Conservation (phyloP, 2,797 vertebrate genomes). For the Coluber constrictor region DNA sequence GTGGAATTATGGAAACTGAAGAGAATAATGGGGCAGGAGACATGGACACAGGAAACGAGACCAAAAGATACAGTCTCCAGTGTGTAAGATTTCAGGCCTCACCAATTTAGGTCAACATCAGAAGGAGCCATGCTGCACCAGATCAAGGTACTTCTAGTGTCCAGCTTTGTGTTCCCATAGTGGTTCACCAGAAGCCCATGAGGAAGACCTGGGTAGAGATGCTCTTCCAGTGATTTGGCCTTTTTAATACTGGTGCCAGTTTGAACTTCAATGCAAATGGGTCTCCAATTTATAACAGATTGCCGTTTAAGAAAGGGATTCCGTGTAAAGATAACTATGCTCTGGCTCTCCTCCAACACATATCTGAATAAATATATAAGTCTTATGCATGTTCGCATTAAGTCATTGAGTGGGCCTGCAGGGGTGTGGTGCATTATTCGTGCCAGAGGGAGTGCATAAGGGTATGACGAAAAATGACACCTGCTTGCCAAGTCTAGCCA, state of each 20-base stretch:
- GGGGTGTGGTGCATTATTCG: conserved; percentile 3
- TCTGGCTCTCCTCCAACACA: background rate
- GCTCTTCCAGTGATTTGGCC: background rate
- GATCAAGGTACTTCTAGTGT: background rate
- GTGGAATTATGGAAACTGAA: background rate
- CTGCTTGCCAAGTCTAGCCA: conserved; percentile 18
- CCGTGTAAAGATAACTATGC: background rate
- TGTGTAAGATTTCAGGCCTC: background rate
- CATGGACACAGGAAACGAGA: background rate
- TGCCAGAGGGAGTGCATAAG: conserved; percentile 16
- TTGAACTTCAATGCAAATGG: background rate
- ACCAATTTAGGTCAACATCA: background rate
- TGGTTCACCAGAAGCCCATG: background rate
- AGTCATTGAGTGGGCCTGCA: conserved; percentile 3
- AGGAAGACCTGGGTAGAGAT: background rate
- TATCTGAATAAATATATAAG: background rate
- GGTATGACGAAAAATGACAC: background rate
- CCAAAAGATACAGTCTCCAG: background rate
- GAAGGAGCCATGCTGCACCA: background rate
- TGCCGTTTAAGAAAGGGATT: background rate
- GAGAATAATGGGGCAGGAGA: background rate
- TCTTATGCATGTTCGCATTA: background rate
- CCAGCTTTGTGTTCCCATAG: background rate
- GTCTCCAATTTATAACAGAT: background rate
- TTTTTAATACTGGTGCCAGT: background rate